Evolutionary conservation across 2,113 vertebrate genomes (phyloP).

Genomic region (Chloroceryle aenea): DNA sequence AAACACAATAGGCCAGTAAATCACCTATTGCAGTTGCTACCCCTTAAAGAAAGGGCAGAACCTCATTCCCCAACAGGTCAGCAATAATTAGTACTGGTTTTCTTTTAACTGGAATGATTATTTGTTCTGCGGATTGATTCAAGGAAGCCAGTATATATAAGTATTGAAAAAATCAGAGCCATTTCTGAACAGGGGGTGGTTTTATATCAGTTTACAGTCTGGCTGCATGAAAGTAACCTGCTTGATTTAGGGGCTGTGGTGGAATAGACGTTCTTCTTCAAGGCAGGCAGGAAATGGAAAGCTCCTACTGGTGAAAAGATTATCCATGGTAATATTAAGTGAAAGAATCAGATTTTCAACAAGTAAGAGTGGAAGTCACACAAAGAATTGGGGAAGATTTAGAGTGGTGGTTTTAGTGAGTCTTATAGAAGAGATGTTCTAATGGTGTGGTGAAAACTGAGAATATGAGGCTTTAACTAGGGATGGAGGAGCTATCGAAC

Average conservation of each 20-base stretch:
- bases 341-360: neutral
- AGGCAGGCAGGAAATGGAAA: neutral
- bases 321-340: neutral
- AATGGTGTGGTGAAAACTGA: neutral
- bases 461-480: neutral
- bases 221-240: neutral
- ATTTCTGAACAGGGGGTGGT: neutral
- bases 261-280: neutral
- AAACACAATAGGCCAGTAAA: slow-evolving; percentile 2
- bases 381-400: neutral
- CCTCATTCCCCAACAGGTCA: neutral
- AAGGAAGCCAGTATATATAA: neutral
- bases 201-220: neutral
- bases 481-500: neutral
- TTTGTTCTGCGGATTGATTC: neutral
- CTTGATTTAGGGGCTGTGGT: neutral
- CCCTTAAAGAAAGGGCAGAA: neutral
- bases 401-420: neutral
- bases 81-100: neutral
- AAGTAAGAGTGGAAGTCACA: fast-evolving
- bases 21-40: neutral
- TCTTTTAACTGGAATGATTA: neutral
- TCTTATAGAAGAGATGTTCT: neutral
- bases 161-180: neutral
- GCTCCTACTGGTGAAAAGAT: neutral